A percentile compares a stretch with the other conserved stretches of the same genome.
Evolutionary conservation across 2,797 vertebrate species (phyloP).

Genomic region (Ispidina picta): DNA sequence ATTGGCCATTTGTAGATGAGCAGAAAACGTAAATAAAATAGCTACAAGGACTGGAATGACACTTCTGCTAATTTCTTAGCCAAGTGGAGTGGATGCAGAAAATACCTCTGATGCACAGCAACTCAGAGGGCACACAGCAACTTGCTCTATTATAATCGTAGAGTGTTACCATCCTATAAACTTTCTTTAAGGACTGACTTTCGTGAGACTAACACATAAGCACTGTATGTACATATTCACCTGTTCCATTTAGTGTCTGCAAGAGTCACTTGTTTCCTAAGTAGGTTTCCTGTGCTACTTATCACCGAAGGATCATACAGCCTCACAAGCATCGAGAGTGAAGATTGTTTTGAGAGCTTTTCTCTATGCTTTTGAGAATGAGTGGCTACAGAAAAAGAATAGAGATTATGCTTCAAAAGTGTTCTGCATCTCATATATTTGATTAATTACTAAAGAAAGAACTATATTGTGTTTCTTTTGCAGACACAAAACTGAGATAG

Average conservation of each 20-base stretch:
- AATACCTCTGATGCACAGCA: neutral
- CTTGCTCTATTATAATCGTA: neutral
- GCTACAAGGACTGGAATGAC: fast-evolving
- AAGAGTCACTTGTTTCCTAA: neutral
- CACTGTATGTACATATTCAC: neutral
- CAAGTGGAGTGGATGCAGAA: neutral
- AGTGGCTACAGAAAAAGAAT: neutral
- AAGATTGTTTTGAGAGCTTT: neutral
- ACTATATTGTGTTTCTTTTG: fast-evolving
- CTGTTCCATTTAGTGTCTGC: neutral
- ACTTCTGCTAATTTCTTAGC: neutral
- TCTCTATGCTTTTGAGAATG: neutral
- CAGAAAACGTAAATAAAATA: neutral
- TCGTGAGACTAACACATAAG: neutral
- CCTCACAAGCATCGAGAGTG: neutral
- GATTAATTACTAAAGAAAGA: neutral
- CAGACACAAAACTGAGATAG: neutral
- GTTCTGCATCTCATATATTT: neutral
- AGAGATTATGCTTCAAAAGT: neutral
- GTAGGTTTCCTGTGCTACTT: neutral
- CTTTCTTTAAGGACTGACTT: neutral
- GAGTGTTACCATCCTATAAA: neutral
- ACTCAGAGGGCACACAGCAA: neutral
- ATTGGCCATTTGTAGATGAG: neutral
- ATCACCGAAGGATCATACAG: neutral